Evolutionary conservation across 2,797 vertebrate genomes (phyloP), one percentile per base, ranked within the genome.

Genomic region (Eidolon dupreanum): DNA sequence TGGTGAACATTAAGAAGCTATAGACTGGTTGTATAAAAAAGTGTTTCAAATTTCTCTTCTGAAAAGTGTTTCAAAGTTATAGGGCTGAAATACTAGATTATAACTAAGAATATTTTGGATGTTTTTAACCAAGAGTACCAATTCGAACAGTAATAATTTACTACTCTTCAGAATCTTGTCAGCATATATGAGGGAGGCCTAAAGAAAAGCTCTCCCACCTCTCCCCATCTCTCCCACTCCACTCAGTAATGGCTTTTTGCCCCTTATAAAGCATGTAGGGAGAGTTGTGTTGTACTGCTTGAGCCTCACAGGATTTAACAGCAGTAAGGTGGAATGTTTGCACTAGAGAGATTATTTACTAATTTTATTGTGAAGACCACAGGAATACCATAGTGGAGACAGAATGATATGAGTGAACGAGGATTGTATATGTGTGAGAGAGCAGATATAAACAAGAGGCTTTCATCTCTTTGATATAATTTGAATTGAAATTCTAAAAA

Each of bases 21-120:
- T 20, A 59, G 61, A 88, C 6, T 74, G 6, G 5, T 86, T 53
- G 38, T 93, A 83, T 46, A 31, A 55, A 51, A 95, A 79, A 90
- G n/a, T 73, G n/a, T 78, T 61, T 82, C 12, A 92, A 28, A 79
- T 93, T 95, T 79, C 46, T 94, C 3, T 96, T 93, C 17, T 68
- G 53, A 46, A 90, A 88, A 83, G 8, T 78, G 10, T 89, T 93
- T 93, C 93, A 31, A 86, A 68, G 59, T 71, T 82, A 51, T 85
- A 36, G 4, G 63, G 7, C 24, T 97, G 49, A 85, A 79, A 7
- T 74, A 73, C 77, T 84, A 87, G 43, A 61, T 65, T 79, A 81
- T 71, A 87, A 63, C 8, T 89, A 87, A 75, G 71, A 96, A 19
- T 82, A 74, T 77, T 96, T 94, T 71, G 33, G 57, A 79, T 49